These are phyloP conservation scores for Labeo calbasu DNA, from an alignment of 2,797 vertebrate genomes.

Conservation along the genomic window DNA sequence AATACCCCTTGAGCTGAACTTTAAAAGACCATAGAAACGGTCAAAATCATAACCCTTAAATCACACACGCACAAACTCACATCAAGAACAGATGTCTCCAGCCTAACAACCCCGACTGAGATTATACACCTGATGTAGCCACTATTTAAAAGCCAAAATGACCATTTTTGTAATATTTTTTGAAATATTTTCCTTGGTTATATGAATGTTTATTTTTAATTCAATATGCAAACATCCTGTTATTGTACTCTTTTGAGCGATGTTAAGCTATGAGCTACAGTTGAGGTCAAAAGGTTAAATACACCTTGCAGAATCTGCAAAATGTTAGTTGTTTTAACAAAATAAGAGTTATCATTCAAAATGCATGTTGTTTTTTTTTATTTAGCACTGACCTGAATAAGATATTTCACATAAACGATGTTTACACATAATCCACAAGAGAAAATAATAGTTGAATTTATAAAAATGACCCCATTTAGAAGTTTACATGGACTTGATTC, in stretches of 20 bases:
- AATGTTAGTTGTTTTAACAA: too few relatives aligned
- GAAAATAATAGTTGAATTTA: too few relatives aligned
- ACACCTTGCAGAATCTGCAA: too few relatives aligned
- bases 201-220: background rate
- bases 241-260: background rate
- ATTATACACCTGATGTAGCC: background rate
- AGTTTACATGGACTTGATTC: too few relatives aligned
- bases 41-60: conserved; percentile 1
- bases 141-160: background rate
- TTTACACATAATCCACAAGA: too few relatives aligned
- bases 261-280: background rate
- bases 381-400: too few relatives aligned
- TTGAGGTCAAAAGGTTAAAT: too few relatives aligned
- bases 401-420: too few relatives aligned
- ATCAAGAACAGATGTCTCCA: conserved; percentile 3
- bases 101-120: background rate
- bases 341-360: too few relatives aligned
- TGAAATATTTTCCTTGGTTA: background rate
- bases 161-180: background rate
- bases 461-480: too few relatives aligned
- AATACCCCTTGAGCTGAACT: background rate
- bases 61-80: background rate
- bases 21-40: background rate
- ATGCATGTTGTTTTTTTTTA: too few relatives aligned
- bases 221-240: background rate